phyloP scores from a whole-genome alignment of 2,888 invertebrate species.

The Ectemnius continuus region DNA sequence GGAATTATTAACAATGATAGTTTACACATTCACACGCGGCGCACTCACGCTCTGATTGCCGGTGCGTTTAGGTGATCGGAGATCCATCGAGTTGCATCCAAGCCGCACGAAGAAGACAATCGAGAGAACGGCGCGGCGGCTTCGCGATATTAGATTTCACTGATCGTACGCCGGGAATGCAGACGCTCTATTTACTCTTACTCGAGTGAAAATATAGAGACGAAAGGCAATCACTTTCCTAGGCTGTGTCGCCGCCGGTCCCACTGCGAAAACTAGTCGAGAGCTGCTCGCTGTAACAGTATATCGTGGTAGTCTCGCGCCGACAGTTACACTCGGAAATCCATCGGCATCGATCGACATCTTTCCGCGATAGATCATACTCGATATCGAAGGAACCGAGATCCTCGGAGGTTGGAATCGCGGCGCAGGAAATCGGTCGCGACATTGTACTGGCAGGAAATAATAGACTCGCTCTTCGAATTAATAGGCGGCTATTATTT shows the following conservation, averaged over 20 bases:
- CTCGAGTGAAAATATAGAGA: slow-evolving; percentile 39
- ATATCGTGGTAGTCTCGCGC: background rate
- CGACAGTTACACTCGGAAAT: background rate
- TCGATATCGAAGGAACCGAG: no score
- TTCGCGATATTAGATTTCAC: slow-evolving; percentile 37
- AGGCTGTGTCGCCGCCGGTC: slow-evolving; percentile 8
- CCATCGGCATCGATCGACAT: background rate
- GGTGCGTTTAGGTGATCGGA: background rate
- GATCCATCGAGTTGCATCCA: slow-evolving; percentile 14
- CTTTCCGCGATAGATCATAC: no score
- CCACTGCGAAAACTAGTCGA: background rate
- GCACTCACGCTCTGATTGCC: slow-evolving; percentile 19
- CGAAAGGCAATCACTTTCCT: slow-evolving; percentile 36
- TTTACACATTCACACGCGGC: background rate
- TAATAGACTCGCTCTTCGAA: slow-evolving; percentile 37
- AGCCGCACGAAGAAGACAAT: background rate
- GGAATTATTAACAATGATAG: no score
- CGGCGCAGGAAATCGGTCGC: no score
- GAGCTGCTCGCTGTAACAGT: background rate
- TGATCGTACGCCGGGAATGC: slow-evolving; percentile 24
- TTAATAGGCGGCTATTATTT: slow-evolving; percentile 65
- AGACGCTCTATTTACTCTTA: slow-evolving; percentile 35
- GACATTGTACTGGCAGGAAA: no score
- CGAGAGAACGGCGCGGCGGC: background rate
- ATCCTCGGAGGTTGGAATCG: no score